A percentile compares a stretch with the other conserved stretches of the same genome.
Evolutionary conservation across 2,888 invertebrate species (phyloP).

Genomic region (Caenorhabditis sp.): DNA sequence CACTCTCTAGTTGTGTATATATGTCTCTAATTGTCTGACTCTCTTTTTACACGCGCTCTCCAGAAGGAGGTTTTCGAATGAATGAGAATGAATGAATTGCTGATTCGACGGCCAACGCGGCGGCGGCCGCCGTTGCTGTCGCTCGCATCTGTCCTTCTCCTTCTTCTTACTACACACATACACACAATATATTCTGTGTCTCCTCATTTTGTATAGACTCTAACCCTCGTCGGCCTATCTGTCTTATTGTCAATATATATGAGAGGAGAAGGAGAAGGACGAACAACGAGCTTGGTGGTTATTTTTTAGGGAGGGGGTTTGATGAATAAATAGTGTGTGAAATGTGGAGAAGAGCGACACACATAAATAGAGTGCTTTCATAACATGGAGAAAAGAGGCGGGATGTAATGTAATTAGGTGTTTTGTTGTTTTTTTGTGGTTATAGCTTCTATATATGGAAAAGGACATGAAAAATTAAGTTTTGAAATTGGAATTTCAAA

Average conservation of each 20-base stretch:
- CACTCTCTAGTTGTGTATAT: too few relatives aligned
- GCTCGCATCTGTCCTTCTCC: conserved; percentile 4
- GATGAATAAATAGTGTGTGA: neutral
- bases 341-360: neutral
- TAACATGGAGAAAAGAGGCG: too few relatives aligned
- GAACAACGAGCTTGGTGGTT: neutral
- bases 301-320: neutral
- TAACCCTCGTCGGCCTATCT: neutral
- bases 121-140: neutral
- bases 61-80: neutral
- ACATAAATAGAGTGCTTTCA: neutral
- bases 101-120: neutral
- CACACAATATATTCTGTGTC: neutral
- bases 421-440: too few relatives aligned
- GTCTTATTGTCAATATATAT: neutral
- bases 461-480: too few relatives aligned
- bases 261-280: neutral
- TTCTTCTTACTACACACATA: neutral
- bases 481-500: too few relatives aligned
- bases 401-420: too few relatives aligned
- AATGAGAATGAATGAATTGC: neutral
- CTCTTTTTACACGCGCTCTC: neutral
- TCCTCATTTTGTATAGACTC: neutral
- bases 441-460: too few relatives aligned
- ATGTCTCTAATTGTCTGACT: neutral